Base-by-base conservation (phyloP, 2,888 invertebrate genomes). In the Cabera pusaria region DNA sequence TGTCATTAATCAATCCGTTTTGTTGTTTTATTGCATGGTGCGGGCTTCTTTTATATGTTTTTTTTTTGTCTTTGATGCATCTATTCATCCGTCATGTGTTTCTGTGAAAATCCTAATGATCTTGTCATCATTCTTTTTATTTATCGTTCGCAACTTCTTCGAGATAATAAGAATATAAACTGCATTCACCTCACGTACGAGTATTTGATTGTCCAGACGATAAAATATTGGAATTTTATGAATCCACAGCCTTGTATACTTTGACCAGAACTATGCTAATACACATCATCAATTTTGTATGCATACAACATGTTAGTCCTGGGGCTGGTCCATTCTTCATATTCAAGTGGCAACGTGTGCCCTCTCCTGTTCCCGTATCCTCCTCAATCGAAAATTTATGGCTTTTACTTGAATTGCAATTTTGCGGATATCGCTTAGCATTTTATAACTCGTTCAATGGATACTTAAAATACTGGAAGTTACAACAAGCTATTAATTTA, bases 331-430 rank as follows among this genome's bases (percentile, higher is more conserved):
- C 45, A 49, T 53, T 44, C 40, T 52, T 53, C 49, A 53, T 58
- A 55, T 54, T 52, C 47, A 35, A 54, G 56, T 48, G 52, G 51
- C 38, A 59, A 52, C 39, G 35, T 11, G 34, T 20, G 42, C 44
- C 40, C 31, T 37, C 43, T 24, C 23, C 18, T 22, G 56, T 54
- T 54, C 48, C 44, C 37, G 32, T 44, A 54, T 60, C 49, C 48
- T 56, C 59, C 52, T 52, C 64, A 52, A 59, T 55, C 53, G 51
- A 52, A 59, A 65, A 69, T 72, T 60, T 67, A 72, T 73, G 59
- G 57, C 52, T 63, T 58, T 44, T 23, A 22, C 39, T 38, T 24
- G 42, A 44, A 46, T 43, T 28, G 36, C 44, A 47, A 38, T 44
- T 39, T 38, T 39, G 26, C 20, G 9, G 21, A 34, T 23, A 45